Evolutionary conservation across 1,140 invertebrate genomes (phyloP).

Genomic region (Dendrolimus punctatus): DNA sequence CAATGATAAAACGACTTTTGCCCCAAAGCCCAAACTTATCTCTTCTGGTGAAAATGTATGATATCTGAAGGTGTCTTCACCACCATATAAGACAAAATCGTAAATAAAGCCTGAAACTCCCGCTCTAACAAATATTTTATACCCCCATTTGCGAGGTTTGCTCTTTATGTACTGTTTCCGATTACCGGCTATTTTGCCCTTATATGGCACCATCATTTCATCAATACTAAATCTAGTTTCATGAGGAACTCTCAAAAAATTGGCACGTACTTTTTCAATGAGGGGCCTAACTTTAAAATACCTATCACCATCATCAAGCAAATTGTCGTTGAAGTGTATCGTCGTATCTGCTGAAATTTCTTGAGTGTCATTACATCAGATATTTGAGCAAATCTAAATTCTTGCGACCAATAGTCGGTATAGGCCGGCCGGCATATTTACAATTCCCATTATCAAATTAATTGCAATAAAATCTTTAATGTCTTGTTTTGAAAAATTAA

Average conservation of each 20-base stretch:
- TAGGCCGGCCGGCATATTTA: constrained; percentile 14
- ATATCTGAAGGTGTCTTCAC: constrained; percentile 22
- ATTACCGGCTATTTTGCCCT: constrained; percentile 44
- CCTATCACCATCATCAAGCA: constrained; percentile 21
- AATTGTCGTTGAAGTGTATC: constrained; percentile 36
- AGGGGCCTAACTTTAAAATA: constrained; percentile 41
- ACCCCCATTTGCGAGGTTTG: constrained; percentile 25
- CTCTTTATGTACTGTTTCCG: constrained; percentile 27
- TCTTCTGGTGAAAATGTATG: constrained; percentile 16
- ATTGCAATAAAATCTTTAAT: constrained; percentile 11
- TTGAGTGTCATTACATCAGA: constrained; percentile 34
- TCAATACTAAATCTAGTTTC: constrained; percentile 39
- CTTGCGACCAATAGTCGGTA: constrained; percentile 14
- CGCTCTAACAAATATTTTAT: constrained; percentile 48
- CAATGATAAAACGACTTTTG: constrained; percentile 21
- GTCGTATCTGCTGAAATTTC: constrained; percentile 27
- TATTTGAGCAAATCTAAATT: constrained; percentile 18
- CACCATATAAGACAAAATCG: constrained; percentile 48
- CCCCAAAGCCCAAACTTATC: constrained; percentile 18
- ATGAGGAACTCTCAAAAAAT: constrained; percentile 30
- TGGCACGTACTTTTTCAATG: constrained; percentile 29
- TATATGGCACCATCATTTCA: constrained; percentile 65
- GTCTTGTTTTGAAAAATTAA: constrained; percentile 9
- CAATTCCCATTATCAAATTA: constrained; percentile 16
- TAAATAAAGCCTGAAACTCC: constrained; percentile 41